A percentile compares a stretch with the other conserved stretches of the same genome.
Conservation (phyloP, 2,113 vertebrate species). For the Eonycteris spelaea region DNA sequence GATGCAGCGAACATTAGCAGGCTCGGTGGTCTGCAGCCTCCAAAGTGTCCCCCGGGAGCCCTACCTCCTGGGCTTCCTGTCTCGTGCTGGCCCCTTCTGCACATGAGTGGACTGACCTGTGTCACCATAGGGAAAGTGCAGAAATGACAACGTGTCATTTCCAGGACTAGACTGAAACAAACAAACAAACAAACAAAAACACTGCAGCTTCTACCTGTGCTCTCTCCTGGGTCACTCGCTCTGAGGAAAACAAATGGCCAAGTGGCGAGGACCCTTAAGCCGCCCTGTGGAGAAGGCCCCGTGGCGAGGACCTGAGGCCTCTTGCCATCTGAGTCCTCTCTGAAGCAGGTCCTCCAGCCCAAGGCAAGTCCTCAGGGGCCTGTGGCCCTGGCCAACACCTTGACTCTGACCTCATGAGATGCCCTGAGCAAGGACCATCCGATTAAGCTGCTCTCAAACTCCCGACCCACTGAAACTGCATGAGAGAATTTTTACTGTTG, state of each 20-base stretch:
- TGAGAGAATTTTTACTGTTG: too few species aligned
- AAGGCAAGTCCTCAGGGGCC: neutral
- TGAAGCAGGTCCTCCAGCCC: neutral
- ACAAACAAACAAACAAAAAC: neutral
- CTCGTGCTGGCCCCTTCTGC: too few species aligned
- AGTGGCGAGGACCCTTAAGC: neutral
- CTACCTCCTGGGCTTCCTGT: neutral
- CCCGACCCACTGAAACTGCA: neutral
- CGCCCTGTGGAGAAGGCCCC: accelerated
- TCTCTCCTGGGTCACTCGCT: accelerated
- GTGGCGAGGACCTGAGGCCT: accelerated
- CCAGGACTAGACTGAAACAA: too few species aligned
- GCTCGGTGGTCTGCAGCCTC: neutral
- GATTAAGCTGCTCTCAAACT: neutral
- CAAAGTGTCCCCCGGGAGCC: accelerated
- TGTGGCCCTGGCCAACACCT: accelerated
- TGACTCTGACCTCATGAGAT: neutral
- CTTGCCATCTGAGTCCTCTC: neutral
- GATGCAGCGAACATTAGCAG: neutral
- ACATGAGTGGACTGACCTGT: neutral
- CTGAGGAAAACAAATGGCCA: accelerated
- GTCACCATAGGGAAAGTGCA: neutral
- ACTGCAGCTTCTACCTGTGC: accelerated
- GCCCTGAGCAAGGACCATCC: too few species aligned
- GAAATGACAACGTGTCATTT: too few species aligned